Conservation (phyloP, 2,888 invertebrate species). For the Neria commutata region DNA sequence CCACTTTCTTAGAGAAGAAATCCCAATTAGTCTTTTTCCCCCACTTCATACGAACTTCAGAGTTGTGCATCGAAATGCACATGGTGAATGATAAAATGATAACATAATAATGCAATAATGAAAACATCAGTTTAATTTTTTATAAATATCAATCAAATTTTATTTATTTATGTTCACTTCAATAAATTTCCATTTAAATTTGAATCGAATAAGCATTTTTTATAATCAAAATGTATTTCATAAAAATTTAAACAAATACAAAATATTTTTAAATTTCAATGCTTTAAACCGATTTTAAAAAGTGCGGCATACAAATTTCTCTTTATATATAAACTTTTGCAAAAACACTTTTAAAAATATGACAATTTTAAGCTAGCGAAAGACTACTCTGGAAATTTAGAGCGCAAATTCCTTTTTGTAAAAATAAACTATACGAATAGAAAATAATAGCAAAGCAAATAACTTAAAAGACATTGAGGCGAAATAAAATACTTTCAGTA, state of each 20-base stretch:
- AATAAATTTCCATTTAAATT: constrained; percentile 4
- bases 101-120: neutral
- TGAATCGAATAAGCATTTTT: constrained; percentile 9
- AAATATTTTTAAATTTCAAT: neutral
- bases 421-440: neutral
- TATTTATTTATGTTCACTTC: constrained; percentile 2
- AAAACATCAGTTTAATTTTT: too few relatives aligned
- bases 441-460: neutral
- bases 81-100: neutral
- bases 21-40: too few relatives aligned
- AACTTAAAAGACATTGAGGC: too few relatives aligned
- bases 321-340: too few relatives aligned
- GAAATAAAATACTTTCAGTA: neutral
- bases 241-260: neutral
- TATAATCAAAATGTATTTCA: constrained; percentile 7
- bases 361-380: neutral
- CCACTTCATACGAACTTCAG: too few relatives aligned
- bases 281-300: neutral
- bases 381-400: neutral
- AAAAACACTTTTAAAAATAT: neutral
- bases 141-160: constrained; percentile 21
- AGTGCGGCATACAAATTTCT: neutral
- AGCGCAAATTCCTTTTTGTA: neutral
- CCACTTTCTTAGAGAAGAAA: too few relatives aligned
- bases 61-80: too few relatives aligned